Evolutionary conservation across 2,113 vertebrate genomes (phyloP).

Genomic region (Pterocles orientalis): DNA sequence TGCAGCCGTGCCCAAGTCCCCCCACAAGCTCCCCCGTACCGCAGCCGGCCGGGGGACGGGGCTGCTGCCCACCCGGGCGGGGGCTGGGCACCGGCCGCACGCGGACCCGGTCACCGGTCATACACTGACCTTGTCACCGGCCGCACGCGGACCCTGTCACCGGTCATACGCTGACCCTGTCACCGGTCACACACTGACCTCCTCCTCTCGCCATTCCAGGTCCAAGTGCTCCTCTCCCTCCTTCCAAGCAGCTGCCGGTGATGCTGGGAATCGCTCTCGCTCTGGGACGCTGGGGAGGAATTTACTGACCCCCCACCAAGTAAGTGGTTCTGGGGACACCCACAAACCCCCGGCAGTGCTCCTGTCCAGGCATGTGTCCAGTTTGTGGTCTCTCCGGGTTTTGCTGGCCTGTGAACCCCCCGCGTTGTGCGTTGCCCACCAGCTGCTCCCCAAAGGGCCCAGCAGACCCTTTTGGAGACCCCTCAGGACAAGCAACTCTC

Average conservation of each 20-base stretch:
- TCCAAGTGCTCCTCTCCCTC: background rate
- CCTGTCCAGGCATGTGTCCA: accelerated
- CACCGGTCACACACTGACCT: no score
- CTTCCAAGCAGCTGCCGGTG: background rate
- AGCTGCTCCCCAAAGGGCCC: accelerated
- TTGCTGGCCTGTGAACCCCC: accelerated
- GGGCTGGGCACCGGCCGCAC: no score
- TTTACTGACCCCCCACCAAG: background rate
- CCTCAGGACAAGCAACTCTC: background rate
- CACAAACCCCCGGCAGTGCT: accelerated
- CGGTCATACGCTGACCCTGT: no score
- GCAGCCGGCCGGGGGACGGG: background rate
- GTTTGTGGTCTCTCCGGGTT: accelerated
- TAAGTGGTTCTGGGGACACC: accelerated
- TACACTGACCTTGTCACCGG: no score
- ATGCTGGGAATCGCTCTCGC: background rate
- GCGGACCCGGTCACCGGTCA: no score
- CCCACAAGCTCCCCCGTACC: accelerated
- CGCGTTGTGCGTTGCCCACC: accelerated
- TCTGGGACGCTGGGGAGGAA: background rate
- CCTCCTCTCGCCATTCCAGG: background rate
- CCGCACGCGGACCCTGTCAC: no score
- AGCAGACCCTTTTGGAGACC: background rate
- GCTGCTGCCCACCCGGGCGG: background rate
- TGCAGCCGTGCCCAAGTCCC: accelerated